These are phyloP conservation scores for Lichenostomus cassidix DNA, from an alignment of 2,113 vertebrate species.

Conservation along the genomic window DNA sequence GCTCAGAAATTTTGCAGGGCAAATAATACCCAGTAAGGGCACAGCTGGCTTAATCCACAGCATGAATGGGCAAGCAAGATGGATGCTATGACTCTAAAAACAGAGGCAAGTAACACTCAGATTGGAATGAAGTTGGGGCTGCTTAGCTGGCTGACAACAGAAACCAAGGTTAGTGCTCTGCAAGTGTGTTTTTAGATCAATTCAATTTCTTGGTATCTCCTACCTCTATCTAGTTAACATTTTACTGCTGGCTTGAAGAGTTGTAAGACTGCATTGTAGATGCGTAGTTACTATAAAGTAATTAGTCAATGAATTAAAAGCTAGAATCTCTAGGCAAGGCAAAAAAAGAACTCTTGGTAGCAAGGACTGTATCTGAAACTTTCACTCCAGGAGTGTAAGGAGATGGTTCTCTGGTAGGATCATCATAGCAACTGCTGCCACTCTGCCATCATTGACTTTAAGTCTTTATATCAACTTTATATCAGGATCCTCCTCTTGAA, in stretches of 20 bases:
- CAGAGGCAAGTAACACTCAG: fast-evolving
- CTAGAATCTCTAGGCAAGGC: not conserved
- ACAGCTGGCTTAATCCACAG: not conserved
- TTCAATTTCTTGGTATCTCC: not conserved
- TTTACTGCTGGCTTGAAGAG: not conserved
- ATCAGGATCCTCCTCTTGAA: not conserved
- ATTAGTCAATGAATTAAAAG: not conserved
- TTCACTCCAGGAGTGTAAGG: not conserved
- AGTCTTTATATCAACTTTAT: not conserved
- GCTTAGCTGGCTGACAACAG: not conserved
- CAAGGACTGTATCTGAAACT: not conserved
- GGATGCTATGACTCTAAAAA: not conserved
- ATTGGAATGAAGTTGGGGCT: not conserved
- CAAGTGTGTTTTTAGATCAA: not conserved
- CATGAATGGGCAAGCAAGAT: not conserved
- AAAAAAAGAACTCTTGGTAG: not conserved
- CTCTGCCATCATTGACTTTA: not conserved
- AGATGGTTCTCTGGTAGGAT: not conserved
- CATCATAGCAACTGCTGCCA: not conserved
- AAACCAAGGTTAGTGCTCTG: not conserved
- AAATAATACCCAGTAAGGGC: not conserved
- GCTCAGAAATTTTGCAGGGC: not conserved
- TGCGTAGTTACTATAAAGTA: not conserved
- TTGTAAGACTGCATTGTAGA: not conserved
- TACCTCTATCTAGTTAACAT: not conserved